Evolutionary conservation across 2,888 invertebrate species (phyloP).

Genomic region (Taenaris catops): DNA sequence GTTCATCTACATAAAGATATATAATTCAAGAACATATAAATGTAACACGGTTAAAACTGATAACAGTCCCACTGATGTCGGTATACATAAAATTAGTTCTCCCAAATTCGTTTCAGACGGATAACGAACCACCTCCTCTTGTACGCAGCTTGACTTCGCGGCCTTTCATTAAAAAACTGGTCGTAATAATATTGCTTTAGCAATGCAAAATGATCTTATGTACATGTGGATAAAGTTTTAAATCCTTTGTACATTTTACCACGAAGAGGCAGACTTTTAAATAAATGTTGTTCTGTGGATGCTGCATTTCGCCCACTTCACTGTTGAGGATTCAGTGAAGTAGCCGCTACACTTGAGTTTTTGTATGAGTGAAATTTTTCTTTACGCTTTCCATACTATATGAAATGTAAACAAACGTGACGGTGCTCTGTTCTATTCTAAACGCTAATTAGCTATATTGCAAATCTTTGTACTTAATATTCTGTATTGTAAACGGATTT

Average conservation of each 20-base stretch:
- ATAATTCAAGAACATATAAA: too few relatives aligned
- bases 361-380: conserved; percentile 28
- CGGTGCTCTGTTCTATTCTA: too few relatives aligned
- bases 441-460: too few relatives aligned
- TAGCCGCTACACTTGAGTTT: conserved; percentile 30
- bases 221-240: conserved; percentile 8
- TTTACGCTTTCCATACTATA: conserved; percentile 2
- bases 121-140: conserved; percentile 32
- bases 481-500: too few relatives aligned
- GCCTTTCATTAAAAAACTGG: conserved; percentile 27
- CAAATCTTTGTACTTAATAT: too few relatives aligned
- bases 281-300: conserved; percentile 29
- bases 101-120: conserved; percentile 27
- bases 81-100: conserved; percentile 4
- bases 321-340: conserved; percentile 27
- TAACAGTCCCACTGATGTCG: too few relatives aligned
- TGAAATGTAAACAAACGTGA: not conserved
- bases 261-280: conserved; percentile 21
- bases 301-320: conserved; percentile 16
- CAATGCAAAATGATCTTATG: conserved; percentile 13
- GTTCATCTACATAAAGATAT: conserved; percentile 23
- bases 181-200: conserved; percentile 16
- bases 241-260: conserved; percentile 2
- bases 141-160: conserved; percentile 24
- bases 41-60: too few relatives aligned